These are phyloP conservation scores for Motacilla alba DNA, from an alignment of 2,113 vertebrate genomes.

Conservation along the genomic window DNA sequence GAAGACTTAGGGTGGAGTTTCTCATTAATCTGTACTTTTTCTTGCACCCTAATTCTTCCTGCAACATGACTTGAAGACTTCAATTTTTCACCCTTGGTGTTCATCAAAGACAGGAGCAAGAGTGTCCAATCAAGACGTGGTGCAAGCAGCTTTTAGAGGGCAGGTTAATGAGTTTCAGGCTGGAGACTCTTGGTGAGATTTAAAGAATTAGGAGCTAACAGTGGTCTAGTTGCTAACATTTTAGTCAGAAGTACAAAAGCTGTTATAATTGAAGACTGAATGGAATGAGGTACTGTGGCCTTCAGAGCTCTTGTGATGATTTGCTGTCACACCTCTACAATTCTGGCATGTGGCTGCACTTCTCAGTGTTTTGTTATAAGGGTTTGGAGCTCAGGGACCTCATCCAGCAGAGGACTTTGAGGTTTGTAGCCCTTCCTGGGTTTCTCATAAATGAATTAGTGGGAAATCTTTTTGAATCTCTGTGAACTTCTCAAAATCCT, in stretches of 20 bases:
- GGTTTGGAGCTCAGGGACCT: not conserved
- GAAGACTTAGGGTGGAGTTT: not conserved
- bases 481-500: not conserved
- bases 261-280: not conserved
- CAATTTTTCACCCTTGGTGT: not conserved
- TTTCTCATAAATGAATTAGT: not conserved
- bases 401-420: not conserved
- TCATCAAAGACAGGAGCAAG: not conserved
- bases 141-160: not conserved
- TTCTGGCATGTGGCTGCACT: not conserved
- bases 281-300: not conserved
- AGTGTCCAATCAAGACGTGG: rapidly evolving
- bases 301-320: not conserved
- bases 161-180: not conserved
- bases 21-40: not conserved
- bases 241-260: not conserved
- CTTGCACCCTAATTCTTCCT: not conserved
- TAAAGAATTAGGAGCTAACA: not conserved
- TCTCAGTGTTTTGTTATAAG: not conserved
- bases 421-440: not conserved
- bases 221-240: not conserved
- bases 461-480: not conserved
- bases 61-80: not conserved
- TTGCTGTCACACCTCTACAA: not conserved
- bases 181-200: not conserved